Evolutionary conservation across 1,140 invertebrate species (phyloP), one percentile per base, ranked within the genome.

Genomic region (Drosophila insularis): DNA sequence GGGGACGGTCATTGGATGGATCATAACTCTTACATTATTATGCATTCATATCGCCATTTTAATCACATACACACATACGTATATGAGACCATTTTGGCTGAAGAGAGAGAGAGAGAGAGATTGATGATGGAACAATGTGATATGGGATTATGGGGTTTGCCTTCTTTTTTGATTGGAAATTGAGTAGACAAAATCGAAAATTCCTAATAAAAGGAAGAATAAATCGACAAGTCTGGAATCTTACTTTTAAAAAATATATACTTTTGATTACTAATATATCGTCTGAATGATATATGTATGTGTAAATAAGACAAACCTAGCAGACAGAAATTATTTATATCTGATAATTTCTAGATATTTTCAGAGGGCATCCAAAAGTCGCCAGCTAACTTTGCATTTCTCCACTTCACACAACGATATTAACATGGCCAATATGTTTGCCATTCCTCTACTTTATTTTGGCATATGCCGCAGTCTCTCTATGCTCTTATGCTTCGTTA

Each of bases 1-100:
- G 50, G n/a, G 5, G 54, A 14, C 43, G 68, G 73, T 8, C 8
- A 59, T 63, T 73, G 68, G 59, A 27, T 40, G 58, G 73, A 59
- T 77, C 82, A 72, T 87, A 87, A 89, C 85, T 87, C 77, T 74
- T 64, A 63, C 80, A 87, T 89, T 87, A 87, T 87, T 89, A 89
- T 84, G 85, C 84, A 89, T 87, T 87, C 84, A 89, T 89, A 89
- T 84, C 79, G 80, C 64, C 73, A 84, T 89, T 87, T 87, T 89
- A 89, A 89, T 89, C 84, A 89, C 84, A 89, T 61, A 73, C 71
- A 63, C 56, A 74, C 60, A 53, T 71, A 68, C 17, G n/a, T 11
- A 50, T 19, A 21, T 11, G 8, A 50, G 43, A 14, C n/a, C 50
- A 46, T 35, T 27, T 63, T 11, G 21, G 60, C 46, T 39, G 43